These are phyloP conservation scores for Lepus townsendii DNA, from an alignment of 2,797 vertebrate species.

Conservation along the genomic window DNA sequence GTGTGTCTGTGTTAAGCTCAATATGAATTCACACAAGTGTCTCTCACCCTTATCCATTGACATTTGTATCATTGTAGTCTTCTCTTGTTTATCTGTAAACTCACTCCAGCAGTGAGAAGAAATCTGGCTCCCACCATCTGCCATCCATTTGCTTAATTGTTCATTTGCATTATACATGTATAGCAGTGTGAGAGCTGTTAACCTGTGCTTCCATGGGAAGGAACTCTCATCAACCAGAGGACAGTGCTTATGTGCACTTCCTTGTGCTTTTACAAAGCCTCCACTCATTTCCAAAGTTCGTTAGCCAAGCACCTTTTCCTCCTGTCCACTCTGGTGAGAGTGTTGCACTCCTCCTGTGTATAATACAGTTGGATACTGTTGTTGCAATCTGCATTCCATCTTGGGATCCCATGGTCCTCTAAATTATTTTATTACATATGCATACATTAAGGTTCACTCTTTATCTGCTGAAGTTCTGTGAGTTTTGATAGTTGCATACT, in stretches of 20 bases:
- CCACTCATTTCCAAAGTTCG: background rate
- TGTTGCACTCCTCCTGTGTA: background rate
- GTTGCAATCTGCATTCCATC: background rate
- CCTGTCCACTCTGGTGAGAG: background rate
- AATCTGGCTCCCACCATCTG: background rate
- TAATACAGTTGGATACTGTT: background rate
- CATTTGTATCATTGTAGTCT: background rate
- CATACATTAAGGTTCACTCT: background rate
- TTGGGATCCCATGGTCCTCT: background rate
- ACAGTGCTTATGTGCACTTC: background rate
- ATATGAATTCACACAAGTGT: background rate
- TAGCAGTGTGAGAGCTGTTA: background rate
- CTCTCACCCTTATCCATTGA: background rate
- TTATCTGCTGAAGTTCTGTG: background rate
- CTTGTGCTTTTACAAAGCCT: background rate
- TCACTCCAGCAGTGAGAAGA: background rate
- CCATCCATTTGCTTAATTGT: conserved; percentile 39
- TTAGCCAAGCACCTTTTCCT: background rate
- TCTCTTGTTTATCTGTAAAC: background rate
- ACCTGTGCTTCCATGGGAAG: background rate
- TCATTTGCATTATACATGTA: background rate
- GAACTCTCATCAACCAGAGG: background rate
- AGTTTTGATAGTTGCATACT: conserved; percentile 9
- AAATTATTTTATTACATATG: background rate
- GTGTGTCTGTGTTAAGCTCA: conserved; percentile 32